Evolutionary conservation across 2,113 vertebrate genomes (phyloP).

Genomic region (Eulacestoma nigropectus): DNA sequence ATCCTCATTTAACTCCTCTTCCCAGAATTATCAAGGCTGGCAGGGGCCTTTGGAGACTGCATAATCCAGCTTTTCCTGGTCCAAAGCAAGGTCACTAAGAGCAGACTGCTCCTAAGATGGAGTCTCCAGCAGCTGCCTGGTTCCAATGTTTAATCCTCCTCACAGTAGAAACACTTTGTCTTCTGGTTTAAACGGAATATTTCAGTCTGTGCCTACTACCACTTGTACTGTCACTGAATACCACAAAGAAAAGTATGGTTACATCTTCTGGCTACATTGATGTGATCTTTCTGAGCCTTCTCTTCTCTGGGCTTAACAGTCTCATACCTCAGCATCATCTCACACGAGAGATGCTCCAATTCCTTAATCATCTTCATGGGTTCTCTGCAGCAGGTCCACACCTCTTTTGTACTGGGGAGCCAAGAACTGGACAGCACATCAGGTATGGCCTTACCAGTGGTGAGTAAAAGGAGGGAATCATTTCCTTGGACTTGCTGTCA

Average conservation of each 20-base stretch:
- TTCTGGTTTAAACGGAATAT: neutral
- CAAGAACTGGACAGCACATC: neutral
- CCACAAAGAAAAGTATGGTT: neutral
- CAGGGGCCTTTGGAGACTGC: neutral
- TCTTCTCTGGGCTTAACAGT: neutral
- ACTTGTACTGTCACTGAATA: neutral
- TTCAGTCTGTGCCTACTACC: neutral
- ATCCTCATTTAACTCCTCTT: neutral
- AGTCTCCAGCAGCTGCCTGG: neutral
- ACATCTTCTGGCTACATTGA: neutral
- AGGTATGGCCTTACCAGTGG: neutral
- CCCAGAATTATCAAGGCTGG: neutral
- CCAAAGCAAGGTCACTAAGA: neutral
- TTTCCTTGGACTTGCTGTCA: neutral
- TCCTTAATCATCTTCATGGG: neutral
- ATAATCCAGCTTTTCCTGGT: neutral
- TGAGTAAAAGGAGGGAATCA: neutral
- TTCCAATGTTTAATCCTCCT: neutral
- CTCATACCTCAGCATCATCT: neutral
- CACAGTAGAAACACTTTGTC: neutral
- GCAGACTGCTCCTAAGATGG: neutral
- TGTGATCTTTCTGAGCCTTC: neutral
- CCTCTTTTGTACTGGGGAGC: neutral
- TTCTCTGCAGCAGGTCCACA: neutral
- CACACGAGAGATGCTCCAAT: neutral